Base-by-base conservation (phyloP, 2,888 invertebrate genomes). In the Thecocarcelia acutangulata region DNA sequence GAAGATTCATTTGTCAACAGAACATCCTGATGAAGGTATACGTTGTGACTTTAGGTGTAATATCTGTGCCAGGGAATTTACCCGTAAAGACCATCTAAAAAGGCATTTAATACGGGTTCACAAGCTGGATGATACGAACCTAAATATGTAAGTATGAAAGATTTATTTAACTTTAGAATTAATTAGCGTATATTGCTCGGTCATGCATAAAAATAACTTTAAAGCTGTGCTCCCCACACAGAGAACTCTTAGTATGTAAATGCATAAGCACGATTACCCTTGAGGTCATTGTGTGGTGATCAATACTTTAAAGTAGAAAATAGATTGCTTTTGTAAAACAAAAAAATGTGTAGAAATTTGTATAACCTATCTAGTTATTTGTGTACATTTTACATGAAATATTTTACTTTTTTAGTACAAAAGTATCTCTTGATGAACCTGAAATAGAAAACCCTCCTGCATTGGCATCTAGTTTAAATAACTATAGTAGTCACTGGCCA, bases 101-200 rank as follows among this genome's bases (percentile, higher is more conserved):
- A 88, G 92, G 1, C 93, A 93, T 85, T 87, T 92, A 87, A 86
- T 88, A 2, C 90, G 82, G n/a, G 84, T 91, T 1, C 93, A 93
- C 68, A 85, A 85, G 72, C 37, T 80, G n/a, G 28, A 79, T 15
- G 61, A 63, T 46, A 59, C 66, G 9, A 78, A 48, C 63, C 17
- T 56, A 33, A 52, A 69, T 63, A 74, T 64, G 74, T 79, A 66
- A 63, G 63, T 82, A 24, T n/a, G 12, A 24, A 11, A 19, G 13
- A 5, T 56, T 4, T 56, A 52, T n/a, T n/a, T 21, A n/a, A n/a
- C n/a, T n/a, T n/a, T n/a, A n/a, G n/a, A n/a, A n/a, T n/a, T n/a
- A n/a, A n/a, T n/a, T n/a, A n/a, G n/a, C n/a, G n/a, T n/a, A n/a
- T n/a, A n/a, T n/a, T n/a, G n/a, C n/a, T n/a, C n/a, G n/a, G n/a